Evolutionary conservation across 2,888 invertebrate genomes (phyloP).

Genomic region (Mimas tiliae): DNA sequence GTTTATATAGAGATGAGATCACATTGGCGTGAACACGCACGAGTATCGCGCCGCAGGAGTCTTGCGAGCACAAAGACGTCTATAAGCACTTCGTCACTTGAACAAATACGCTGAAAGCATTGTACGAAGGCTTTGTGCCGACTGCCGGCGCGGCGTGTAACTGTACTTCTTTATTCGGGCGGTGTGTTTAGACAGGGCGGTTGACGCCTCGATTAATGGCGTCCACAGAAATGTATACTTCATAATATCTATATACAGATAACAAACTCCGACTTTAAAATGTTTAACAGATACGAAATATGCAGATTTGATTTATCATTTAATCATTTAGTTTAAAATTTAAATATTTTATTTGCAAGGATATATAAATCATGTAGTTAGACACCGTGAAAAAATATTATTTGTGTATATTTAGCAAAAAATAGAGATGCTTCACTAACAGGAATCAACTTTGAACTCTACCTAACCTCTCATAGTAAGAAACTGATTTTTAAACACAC

Average conservation of each 20-base stretch:
- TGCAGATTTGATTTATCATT: slow-evolving; percentile 24
- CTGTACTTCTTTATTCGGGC: slow-evolving; percentile 64
- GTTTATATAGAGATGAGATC: slow-evolving; percentile 46
- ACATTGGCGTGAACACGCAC: slow-evolving; percentile 36
- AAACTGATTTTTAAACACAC: slow-evolving; percentile 45
- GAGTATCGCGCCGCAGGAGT: slow-evolving; percentile 59
- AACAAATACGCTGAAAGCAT: slow-evolving; percentile 70
- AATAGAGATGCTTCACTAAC: background rate
- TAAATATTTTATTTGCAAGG: background rate
- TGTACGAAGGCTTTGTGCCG: slow-evolving; percentile 62
- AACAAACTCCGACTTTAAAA: background rate
- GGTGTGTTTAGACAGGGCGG: slow-evolving; percentile 66
- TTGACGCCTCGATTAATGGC: slow-evolving; percentile 72
- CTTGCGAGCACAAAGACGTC: slow-evolving; percentile 59
- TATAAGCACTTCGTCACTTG: slow-evolving; percentile 71
- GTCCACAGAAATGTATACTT: slow-evolving; percentile 19
- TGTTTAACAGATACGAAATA: background rate
- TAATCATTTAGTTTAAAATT: background rate
- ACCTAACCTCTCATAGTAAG: slow-evolving; percentile 23
- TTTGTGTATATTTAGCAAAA: no score
- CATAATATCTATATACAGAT: background rate
- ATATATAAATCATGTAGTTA: slow-evolving; percentile 2
- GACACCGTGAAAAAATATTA: background rate
- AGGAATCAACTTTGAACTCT: slow-evolving; percentile 7
- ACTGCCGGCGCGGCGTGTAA: slow-evolving; percentile 59